Percentiles rank a stretch among this genome's conserved stretches.
Conservation (phyloP, 1,140 invertebrate genomes). For the Zaprionus africanus region DNA sequence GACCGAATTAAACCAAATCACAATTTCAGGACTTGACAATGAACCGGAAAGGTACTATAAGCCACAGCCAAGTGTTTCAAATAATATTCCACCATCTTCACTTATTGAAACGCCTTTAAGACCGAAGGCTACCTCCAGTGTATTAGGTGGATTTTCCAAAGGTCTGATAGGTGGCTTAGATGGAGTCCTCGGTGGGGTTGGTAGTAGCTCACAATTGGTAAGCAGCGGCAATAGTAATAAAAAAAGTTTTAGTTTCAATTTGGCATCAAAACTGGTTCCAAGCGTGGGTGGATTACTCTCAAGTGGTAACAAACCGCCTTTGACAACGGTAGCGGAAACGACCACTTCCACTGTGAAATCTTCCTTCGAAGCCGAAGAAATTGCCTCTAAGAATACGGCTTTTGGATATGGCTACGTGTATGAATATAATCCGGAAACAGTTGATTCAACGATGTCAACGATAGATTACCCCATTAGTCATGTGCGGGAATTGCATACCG, state of each 20-base stretch:
- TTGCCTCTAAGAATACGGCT: neutral
- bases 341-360: neutral
- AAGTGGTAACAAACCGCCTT: slow-evolving; percentile 23
- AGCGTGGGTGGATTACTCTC: slow-evolving; percentile 65
- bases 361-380: neutral
- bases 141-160: slow-evolving; percentile 73
- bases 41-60: slow-evolving; percentile 51
- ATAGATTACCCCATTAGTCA: neutral
- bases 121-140: slow-evolving; percentile 51
- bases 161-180: slow-evolving; percentile 76
- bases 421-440: slow-evolving; percentile 2
- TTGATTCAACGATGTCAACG: neutral
- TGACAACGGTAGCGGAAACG: neutral
- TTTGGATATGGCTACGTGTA: slow-evolving; percentile 12
- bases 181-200: slow-evolving; percentile 65
- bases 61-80: slow-evolving; percentile 3
- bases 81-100: neutral
- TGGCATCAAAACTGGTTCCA: slow-evolving; percentile 78
- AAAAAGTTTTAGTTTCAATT: slow-evolving; percentile 66
- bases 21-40: neutral
- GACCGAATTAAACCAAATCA: slow-evolving; percentile 1
- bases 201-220: slow-evolving; percentile 37
- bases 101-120: slow-evolving; percentile 25
- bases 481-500: neutral
- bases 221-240: slow-evolving; percentile 36